phyloP scores from a whole-genome alignment of 1,140 invertebrate species.

The Atopsyche davidsoni region DNA sequence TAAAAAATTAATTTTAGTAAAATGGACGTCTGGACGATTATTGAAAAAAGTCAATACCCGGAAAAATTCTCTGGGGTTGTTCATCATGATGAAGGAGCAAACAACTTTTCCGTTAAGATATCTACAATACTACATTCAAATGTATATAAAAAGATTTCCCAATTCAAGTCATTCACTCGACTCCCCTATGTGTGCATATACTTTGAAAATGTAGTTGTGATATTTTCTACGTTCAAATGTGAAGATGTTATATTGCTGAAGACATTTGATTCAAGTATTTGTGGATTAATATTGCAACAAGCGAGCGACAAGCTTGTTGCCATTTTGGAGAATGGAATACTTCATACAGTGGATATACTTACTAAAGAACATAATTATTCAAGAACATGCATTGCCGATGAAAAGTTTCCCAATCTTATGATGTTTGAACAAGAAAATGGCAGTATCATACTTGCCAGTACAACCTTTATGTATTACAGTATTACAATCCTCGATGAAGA shows the following conservation, averaged over 20 bases:
- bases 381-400: constrained; percentile 4
- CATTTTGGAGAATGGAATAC: constrained; percentile 10
- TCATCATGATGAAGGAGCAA: constrained; percentile 17
- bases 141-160: constrained; percentile 1
- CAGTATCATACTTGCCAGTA: constrained; percentile 16
- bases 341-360: constrained; percentile 12
- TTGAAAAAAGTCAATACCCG: constrained; percentile 15
- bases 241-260: constrained; percentile 20
- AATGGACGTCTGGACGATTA: constrained; percentile 21
- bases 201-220: constrained; percentile 18
- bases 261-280: constrained; percentile 20
- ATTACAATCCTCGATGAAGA: not conserved
- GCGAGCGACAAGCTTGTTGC: constrained; percentile 5
- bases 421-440: constrained; percentile 18
- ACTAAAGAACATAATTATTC: not conserved
- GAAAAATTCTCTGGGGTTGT: constrained; percentile 19
- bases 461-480: constrained; percentile 11
- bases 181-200: constrained; percentile 22
- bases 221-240: constrained; percentile 15
- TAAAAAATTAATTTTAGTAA: constrained; percentile 4
- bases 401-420: constrained; percentile 7
- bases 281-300: constrained; percentile 11
- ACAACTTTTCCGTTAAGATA: constrained; percentile 23
- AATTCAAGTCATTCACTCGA: constrained; percentile 10
- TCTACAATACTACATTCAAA: constrained; percentile 16